Conservation (phyloP, 92 coral and sea anemone species). For the Parazoanthus swiftii region DNA sequence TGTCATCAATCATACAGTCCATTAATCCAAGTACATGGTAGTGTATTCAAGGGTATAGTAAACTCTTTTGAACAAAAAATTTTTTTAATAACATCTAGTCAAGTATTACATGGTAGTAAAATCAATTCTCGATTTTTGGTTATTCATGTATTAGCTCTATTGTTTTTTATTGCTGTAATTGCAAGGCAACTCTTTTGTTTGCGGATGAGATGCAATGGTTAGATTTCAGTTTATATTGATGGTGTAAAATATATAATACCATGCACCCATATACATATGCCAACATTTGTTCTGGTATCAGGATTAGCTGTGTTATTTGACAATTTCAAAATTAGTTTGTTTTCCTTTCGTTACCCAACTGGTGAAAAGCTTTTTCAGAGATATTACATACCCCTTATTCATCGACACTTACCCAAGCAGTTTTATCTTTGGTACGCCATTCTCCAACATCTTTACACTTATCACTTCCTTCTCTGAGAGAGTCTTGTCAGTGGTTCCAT, state of each 20-base stretch:
- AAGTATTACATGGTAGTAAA: conserved; percentile 32
- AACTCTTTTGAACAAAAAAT: conserved; percentile 34
- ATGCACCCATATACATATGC: too few species aligned
- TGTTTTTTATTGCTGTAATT: conserved; percentile 12
- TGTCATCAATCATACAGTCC: conserved; percentile 35
- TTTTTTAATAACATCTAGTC: conserved; percentile 31
- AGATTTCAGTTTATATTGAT: too few species aligned
- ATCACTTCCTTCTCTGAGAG: conserved; percentile 37
- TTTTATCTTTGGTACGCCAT: conserved; percentile 14
- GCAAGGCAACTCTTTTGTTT: too few species aligned
- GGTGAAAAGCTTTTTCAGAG: conserved; percentile 24
- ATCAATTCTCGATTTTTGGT: conserved; percentile 31
- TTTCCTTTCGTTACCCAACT: conserved; percentile 26
- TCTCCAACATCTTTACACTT: conserved; percentile 30
- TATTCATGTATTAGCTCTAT: conserved; percentile 30
- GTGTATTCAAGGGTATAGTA: conserved; percentile 29
- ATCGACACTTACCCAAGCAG: conserved; percentile 35
- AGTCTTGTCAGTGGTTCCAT: conserved; percentile 30
- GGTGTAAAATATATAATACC: too few species aligned
- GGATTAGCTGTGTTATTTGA: conserved; percentile 31
- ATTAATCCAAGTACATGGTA: conserved; percentile 26
- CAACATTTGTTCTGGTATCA: conserved; percentile 31
- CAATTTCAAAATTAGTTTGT: conserved; percentile 17
- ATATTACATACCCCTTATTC: conserved; percentile 22
- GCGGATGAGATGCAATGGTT: too few species aligned